A percentile compares a stretch with the other conserved stretches of the same genome.
These are phyloP conservation scores for Coptodon bakossiorum DNA, from an alignment of 2,113 vertebrate species.

Conservation along the genomic window DNA sequence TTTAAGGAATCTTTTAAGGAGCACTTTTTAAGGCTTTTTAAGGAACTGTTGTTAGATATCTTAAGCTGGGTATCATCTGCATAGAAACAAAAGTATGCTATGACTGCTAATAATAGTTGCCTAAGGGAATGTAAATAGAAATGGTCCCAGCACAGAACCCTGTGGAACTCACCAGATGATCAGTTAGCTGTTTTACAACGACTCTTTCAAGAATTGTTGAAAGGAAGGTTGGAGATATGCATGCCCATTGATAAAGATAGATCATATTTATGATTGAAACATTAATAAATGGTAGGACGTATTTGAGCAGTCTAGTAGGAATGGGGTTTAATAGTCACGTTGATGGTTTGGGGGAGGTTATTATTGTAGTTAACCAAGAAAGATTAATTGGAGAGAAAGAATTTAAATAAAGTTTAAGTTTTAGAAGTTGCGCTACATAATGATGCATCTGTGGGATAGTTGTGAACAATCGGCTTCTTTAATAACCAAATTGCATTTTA, in stretches of 20 bases:
- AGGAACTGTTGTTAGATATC: not conserved
- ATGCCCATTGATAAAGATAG: not conserved
- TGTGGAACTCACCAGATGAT: not conserved
- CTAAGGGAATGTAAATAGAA: not conserved
- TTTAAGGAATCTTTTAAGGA: not conserved
- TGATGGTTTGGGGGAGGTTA: not conserved
- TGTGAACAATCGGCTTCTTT: not conserved
- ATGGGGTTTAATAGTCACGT: not conserved
- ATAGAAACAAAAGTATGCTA: not conserved
- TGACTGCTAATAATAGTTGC: not conserved
- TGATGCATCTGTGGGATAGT: not conserved
- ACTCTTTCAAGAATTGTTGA: not conserved
- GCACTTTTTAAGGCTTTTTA: not conserved
- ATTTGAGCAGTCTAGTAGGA: not conserved
- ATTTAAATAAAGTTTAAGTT: not conserved
- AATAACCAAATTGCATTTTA: not conserved
- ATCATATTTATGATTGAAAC: not conserved
- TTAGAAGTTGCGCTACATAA: not conserved
- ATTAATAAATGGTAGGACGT: not conserved
- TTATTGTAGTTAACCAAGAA: not conserved
- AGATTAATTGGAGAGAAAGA: not conserved
- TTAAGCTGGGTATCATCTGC: not conserved
- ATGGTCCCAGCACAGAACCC: not conserved
- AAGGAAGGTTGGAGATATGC: not conserved
- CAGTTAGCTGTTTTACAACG: not conserved